Base-by-base conservation (phyloP, 1,140 invertebrate genomes). In the Zophobas atratus region DNA sequence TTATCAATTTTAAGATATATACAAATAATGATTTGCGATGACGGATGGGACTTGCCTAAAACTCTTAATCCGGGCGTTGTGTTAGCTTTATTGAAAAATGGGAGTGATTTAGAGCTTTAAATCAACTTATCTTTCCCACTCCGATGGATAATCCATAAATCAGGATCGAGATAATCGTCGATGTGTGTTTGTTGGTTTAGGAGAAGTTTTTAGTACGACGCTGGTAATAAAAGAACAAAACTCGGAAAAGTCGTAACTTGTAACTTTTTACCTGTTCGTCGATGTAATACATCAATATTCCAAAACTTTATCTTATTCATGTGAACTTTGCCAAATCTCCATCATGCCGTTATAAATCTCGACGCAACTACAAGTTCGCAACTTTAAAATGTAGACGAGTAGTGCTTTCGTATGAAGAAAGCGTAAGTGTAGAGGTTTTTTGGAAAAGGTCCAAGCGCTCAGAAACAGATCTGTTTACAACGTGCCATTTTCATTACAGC, bases 231-330 rank as follows among this genome's bases (percentile, higher is more conserved):
- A 43, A 41, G 33, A 67, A 67, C 20, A 20, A 4, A 5, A 51
- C 20, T 57, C 34, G 55, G 1, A 57, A 8, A 57, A 41, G 6
- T 67, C n/a, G 39, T 36, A 67, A 67, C 60, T 67, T 60, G 41
- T 67, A 67, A 67, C 36, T 51, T 67, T 39, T 38, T 67, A 67
- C 60, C n/a, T 63, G 33, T n/a, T 51, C 49, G 49, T 6, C 49
- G n/a, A 51, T 67, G 60, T 67, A 67, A 67, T 67, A 67, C 60
- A 67, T 67, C 60, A 67, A 67, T 41, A 67, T 67, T 67, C 33
- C 8, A 67, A 67, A 67, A 67, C n/a, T 67, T 67, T 51, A 2
- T 67, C 38, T 20, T 67, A 33, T 67, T 67, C 43, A 39, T 67
- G 2, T 41, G 60, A 67, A 67, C 36, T 67, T 67, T 43, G 35